Percentiles rank a stretch among this genome's conserved stretches.
Conservation (phyloP, 2,888 invertebrate species). For the Griposia aprilina region DNA sequence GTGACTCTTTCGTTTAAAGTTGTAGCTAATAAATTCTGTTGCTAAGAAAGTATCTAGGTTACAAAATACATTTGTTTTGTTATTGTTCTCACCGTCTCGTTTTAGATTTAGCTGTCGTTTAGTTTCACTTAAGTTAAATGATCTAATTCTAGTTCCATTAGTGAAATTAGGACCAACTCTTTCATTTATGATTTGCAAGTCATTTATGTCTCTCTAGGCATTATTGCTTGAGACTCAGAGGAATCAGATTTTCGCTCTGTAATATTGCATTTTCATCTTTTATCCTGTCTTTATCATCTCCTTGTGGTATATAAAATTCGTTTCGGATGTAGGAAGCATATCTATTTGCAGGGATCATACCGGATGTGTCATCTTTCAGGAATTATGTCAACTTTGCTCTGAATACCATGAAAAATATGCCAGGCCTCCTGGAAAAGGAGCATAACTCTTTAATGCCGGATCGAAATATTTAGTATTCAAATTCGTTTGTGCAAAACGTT, state of each 20-base stretch:
- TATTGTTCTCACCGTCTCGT: constrained; percentile 35
- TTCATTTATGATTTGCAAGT: not conserved
- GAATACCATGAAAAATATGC: constrained; percentile 31
- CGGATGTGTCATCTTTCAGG: constrained; percentile 8
- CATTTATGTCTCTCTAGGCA: not conserved
- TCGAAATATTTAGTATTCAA: constrained; percentile 84
- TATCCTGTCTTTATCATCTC: not conserved
- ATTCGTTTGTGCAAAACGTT: constrained; percentile 88
- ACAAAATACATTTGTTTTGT: constrained; percentile 49
- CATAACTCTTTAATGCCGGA: constrained; percentile 69
- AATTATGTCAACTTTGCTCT: not conserved
- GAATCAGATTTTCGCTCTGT: not conserved
- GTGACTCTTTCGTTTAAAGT: constrained; percentile 13
- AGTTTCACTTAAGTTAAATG: constrained; percentile 34
- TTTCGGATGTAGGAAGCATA: not conserved
- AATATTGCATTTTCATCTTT: not conserved
- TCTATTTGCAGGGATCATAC: not conserved
- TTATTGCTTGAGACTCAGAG: not conserved
- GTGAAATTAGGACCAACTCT: not conserved
- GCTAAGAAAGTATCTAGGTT: constrained; percentile 55
- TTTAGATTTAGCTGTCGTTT: constrained; percentile 28
- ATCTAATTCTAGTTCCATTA: constrained; percentile 11
- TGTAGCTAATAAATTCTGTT: constrained; percentile 40
- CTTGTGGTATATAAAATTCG: not conserved
- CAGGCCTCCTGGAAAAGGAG: constrained; percentile 60